Base-by-base conservation (phyloP, 1,140 invertebrate genomes). In the Trypoxylus dichotomus region DNA sequence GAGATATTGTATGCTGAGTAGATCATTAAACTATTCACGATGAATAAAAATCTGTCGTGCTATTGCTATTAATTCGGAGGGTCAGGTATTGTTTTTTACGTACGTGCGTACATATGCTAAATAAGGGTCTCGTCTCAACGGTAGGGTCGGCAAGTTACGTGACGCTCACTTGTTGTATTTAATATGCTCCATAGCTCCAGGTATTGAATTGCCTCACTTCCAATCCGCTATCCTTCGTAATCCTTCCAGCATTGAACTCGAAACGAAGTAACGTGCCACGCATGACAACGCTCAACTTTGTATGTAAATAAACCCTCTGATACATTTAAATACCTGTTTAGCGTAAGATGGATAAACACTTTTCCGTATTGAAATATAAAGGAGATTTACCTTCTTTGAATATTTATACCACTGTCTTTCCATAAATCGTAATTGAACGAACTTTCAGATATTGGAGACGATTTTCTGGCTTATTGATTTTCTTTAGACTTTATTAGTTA, bases 311-410 rank as follows among this genome's bases (percentile, higher is more conserved):
- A 63, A 63, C 1, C n/a, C 60, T 63, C 10, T 8, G 60, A 63
- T 63, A 63, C 60, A 63, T 63, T 63, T 63, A 63, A 63, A 63
- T 63, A 63, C 60, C 60, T 63, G 60, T 19, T 63, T 63, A 63
- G 25, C 0, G 19, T 25, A 63, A 63, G 25, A 63, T 27, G 60
- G 60, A 63, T 63, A 63, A 63, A 63, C 60, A 63, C 60, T 63
- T 63, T 63, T 24, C 21, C n/a, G 60, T 11, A 63, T 63, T 63
- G 60, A 63, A 63, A 63, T 63, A 63, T 24, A 63, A 63, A 63
- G 19, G 0, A 11, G 19, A 63, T 25, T 63, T 24, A 63, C n/a
- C 24, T 63, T 19, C 21, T 63, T 47, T 47, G 13, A 47, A 47
- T 47, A 47, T 47, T 47, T 47, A 47, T 47, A 37, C 32, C 10